Evolutionary conservation across 2,797 vertebrate species (phyloP).

Genomic region (Aplochiton taeniatus): DNA sequence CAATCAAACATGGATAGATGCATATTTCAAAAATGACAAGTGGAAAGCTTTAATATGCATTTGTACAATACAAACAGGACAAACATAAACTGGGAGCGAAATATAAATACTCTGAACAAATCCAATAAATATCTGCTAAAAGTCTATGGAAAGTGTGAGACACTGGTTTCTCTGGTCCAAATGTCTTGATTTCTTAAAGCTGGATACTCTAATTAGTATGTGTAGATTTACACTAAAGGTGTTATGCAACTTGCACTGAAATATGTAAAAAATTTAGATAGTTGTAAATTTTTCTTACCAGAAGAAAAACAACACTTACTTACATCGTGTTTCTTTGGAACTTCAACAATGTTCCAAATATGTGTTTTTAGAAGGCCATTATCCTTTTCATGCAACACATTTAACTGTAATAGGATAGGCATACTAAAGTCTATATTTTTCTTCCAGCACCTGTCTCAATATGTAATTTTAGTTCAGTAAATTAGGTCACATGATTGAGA

Average conservation of each 20-base stretch:
- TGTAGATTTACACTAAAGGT: too few relatives aligned
- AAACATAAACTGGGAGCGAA: conserved; percentile 49
- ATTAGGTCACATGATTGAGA: conserved; percentile 25
- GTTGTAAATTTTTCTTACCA: too few relatives aligned
- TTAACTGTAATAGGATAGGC: conserved; percentile 53
- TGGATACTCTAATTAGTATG: too few relatives aligned
- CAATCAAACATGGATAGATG: conserved; percentile 63
- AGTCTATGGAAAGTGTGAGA: conserved; percentile 35
- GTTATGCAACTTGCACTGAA: too few relatives aligned
- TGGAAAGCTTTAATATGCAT: conserved; percentile 68
- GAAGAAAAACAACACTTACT: too few relatives aligned
- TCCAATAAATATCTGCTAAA: conserved; percentile 45
- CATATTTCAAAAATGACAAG: conserved; percentile 66
- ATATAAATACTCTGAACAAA: conserved; percentile 71
- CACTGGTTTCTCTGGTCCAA: conserved; percentile 15
- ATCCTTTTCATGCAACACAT: too few relatives aligned
- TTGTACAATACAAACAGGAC: conserved; percentile 79
- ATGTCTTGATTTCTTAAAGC: not conserved
- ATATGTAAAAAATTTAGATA: too few relatives aligned
- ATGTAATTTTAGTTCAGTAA: conserved; percentile 28
- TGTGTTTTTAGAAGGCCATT: conserved; percentile 1
- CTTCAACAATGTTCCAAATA: conserved; percentile 52
- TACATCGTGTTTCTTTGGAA: conserved; percentile 35
- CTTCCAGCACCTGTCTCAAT: conserved; percentile 36
- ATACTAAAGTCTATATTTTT: conserved; percentile 53